A percentile compares a stretch with the other conserved stretches of the same genome.
These are phyloP conservation scores for Rhizoglyphus robini DNA, from an alignment of 1,140 invertebrate genomes.

Conservation along the genomic window DNA sequence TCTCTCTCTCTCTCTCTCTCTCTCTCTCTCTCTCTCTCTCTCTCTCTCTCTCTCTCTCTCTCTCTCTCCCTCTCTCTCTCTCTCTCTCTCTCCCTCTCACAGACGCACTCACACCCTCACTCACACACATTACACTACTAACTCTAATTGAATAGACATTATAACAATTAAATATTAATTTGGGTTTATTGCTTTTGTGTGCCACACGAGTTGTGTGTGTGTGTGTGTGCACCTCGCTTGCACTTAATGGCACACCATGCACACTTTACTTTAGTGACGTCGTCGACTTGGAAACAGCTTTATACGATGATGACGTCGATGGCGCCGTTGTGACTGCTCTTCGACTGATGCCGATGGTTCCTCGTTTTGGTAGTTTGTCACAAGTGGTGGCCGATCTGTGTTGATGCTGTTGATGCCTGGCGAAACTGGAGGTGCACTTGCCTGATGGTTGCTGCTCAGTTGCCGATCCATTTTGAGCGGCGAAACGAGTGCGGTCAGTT, in stretches of 20 bases:
- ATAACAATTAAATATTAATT: not conserved
- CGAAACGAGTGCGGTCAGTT: not conserved
- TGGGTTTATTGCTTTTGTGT: not conserved
- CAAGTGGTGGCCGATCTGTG: too few species aligned
- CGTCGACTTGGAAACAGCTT: not conserved
- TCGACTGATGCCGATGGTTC: not conserved
- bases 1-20: too few species aligned
- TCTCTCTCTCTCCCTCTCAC: too few species aligned
- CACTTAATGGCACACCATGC: not conserved
- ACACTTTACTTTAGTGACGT: not conserved
- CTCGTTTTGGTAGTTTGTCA: not conserved
- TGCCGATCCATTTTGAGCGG: not conserved
- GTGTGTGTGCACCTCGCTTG: too few species aligned
- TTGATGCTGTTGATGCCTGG: too few species aligned
- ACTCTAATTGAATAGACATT: not conserved
- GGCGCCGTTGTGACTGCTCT: not conserved
- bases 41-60: too few species aligned
- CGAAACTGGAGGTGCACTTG: not conserved
- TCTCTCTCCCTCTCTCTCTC: too few species aligned
- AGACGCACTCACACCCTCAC: too few species aligned
- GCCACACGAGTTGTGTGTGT: not conserved
- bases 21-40: too few species aligned
- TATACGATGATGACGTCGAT: slow-evolving; percentile 15
- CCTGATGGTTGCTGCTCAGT: not conserved
- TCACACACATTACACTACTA: too few species aligned